phyloP scores from a whole-genome alignment of 2,113 vertebrate genomes.

The Raja brachyura region DNA sequence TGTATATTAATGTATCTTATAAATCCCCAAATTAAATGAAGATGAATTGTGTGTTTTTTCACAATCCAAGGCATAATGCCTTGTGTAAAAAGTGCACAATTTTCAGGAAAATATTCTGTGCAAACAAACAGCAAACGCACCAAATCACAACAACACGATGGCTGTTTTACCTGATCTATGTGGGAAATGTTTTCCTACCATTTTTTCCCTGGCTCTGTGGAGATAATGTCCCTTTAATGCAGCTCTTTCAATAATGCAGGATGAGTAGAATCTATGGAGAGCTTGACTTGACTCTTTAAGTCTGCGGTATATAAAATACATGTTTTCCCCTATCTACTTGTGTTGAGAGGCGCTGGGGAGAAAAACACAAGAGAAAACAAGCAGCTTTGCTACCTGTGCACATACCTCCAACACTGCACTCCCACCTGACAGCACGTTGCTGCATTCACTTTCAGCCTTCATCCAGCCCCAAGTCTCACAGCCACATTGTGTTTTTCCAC shows the following conservation, averaged over 20 bases:
- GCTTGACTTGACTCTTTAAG: background rate
- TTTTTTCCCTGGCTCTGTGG: background rate
- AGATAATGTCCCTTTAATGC: background rate
- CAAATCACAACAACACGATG: background rate
- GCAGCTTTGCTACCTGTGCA: conserved; percentile 40
- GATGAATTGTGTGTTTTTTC: background rate
- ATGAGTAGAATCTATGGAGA: background rate
- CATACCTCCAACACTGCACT: conserved; percentile 37
- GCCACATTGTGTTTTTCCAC: background rate
- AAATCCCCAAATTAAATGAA: background rate
- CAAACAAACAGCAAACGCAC: background rate
- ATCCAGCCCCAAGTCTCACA: conserved; percentile 38
- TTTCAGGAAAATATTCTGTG: background rate
- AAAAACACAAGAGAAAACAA: background rate
- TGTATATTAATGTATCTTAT: background rate
- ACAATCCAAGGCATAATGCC: background rate
- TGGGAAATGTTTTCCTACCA: background rate
- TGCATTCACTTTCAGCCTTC: conserved; percentile 40
- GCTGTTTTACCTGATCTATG: background rate
- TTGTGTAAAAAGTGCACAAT: background rate
- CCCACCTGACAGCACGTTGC: conserved; percentile 36
- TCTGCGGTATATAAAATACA: background rate
- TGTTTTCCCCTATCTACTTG: background rate
- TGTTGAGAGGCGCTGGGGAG: background rate
- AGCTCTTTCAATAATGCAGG: background rate